Evolutionary conservation across 2,888 invertebrate genomes (phyloP), one percentile per base, ranked within the genome.

Genomic region (Amphipyra tragopoginis): DNA sequence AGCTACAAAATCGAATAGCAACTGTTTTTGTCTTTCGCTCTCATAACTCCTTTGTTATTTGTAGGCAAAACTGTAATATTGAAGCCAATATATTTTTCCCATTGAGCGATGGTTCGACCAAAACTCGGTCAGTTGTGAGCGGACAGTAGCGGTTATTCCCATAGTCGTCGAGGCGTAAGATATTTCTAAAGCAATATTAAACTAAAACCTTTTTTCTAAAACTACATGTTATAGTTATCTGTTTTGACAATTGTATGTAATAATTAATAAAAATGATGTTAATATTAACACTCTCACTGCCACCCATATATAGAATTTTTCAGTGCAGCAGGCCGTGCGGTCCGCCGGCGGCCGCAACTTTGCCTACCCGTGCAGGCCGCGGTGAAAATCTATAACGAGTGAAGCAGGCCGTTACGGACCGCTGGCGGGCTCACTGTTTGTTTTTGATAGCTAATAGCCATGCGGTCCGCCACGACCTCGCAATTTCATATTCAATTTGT

Each of bases 101-200:
- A 51, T 68, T 71, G 62, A 50, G 67, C 36, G 65, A 72, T 66
- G 67, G 72, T 6, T 72, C 64, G 47, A 61, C 38, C 57, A 76
- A 59, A 58, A 59, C 50, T 55, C 62, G 68, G 42, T 72, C 67
- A 21, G 55, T 57, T 10, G 47, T 51, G 52, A 68, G 51, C 40
- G 54, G 54, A 53, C 55, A 55, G 47, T 75, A 61, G 57, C 58
- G 33, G 58, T 6, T 67, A n/a, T 43, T 13, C 10, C 34, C 43
- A 51, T 53, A 65, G 66, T 34, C 62, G 53, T 29, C 54, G 44
- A 71, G 0, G 63, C 57, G 71, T 71, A 71, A 74, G 71, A 54
- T 51, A 15, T 47, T 14, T 21, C 34, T 13, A n/a, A 50, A 62
- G 14, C 44, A 52, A 26, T 56, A 42, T 34, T 60, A 40, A 14